Percentiles rank a stretch among this genome's conserved stretches.
Conservation (phyloP, 2,797 vertebrate species). For the Clangula hyemalis region DNA sequence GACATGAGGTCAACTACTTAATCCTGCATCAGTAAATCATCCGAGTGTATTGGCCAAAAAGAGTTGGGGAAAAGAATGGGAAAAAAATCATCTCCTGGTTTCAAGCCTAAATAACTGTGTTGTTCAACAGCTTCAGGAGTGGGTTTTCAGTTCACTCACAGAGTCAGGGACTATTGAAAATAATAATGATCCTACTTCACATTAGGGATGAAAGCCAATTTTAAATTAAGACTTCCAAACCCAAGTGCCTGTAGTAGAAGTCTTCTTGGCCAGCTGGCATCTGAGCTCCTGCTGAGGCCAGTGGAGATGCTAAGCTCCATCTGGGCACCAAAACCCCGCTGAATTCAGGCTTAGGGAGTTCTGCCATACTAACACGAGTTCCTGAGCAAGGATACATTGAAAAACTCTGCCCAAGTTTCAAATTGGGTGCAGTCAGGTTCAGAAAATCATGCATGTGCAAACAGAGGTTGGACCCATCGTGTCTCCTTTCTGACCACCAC, state of each 20-base stretch:
- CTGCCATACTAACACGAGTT: background rate
- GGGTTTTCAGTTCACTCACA: background rate
- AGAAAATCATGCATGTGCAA: background rate
- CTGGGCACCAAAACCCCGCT: background rate
- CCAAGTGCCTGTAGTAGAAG: fast-evolving
- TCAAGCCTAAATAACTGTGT: background rate
- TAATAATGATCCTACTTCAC: background rate
- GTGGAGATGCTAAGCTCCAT: fast-evolving
- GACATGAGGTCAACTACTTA: constrained; percentile 12
- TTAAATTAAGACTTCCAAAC: background rate
- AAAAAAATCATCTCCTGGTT: background rate
- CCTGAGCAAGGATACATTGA: background rate
- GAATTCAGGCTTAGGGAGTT: background rate
- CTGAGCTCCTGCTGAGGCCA: background rate
- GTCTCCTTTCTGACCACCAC: fast-evolving
- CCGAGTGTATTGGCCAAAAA: constrained; percentile 35
- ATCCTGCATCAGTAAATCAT: constrained; percentile 40
- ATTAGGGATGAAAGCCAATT: background rate
- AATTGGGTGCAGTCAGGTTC: background rate
- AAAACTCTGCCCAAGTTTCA: background rate
- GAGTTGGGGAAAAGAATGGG: background rate
- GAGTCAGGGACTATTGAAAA: background rate
- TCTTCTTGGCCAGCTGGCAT: background rate
- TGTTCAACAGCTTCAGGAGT: background rate
- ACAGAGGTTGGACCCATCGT: background rate